Conservation (phyloP, 2,888 invertebrate species). For the Lucinisca nassula region DNA sequence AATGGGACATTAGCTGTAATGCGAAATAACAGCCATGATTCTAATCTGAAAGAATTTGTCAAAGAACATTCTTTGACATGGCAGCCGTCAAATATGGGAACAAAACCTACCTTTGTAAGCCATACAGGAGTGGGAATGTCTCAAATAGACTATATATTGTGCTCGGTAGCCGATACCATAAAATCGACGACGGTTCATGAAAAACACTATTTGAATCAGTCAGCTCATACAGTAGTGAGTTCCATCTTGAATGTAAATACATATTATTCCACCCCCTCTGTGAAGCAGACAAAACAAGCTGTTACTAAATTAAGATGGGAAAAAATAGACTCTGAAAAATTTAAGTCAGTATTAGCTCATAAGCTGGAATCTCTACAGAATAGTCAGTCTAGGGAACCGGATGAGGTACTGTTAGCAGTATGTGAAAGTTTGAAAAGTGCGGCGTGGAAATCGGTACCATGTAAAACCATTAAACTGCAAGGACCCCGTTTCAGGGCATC, state of each 20-base stretch:
- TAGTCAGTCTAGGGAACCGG: no score
- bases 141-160: background rate
- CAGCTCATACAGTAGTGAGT: background rate
- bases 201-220: background rate
- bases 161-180: background rate
- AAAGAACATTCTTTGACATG: background rate
- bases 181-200: background rate
- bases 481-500: background rate
- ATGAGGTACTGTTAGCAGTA: background rate
- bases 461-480: background rate
- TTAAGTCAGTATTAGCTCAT: background rate
- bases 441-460: background rate
- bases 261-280: no score
- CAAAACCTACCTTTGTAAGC: background rate
- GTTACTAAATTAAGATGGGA: background rate
- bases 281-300: background rate
- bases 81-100: background rate
- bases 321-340: background rate
- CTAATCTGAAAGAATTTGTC: background rate
- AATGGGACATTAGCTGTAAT: background rate
- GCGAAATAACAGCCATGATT: background rate
- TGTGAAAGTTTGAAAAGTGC: no score
- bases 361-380: background rate
- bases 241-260: background rate
- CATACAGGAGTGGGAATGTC: background rate